A percentile compares a stretch with the other conserved stretches of the same genome.
Conservation (phyloP, 2,113 vertebrate genomes). For the Menura novaehollandiae region DNA sequence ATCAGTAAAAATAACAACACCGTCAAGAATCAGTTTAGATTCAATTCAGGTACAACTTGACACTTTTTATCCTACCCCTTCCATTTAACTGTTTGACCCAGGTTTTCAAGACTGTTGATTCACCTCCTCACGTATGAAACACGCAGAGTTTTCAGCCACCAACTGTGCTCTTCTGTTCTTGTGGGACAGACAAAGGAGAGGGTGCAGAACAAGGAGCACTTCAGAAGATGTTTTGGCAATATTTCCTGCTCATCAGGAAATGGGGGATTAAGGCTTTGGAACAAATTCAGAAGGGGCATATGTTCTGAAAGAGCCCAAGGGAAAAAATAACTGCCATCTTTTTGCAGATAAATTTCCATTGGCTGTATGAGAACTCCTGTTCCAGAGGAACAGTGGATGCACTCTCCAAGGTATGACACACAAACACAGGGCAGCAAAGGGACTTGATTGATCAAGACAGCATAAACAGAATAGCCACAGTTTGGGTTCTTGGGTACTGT, state of each 20-base stretch:
- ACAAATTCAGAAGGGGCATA: neutral
- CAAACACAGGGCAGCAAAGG: neutral
- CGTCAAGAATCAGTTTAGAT: neutral
- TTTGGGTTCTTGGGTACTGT: neutral
- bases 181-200: neutral
- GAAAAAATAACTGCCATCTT: neutral
- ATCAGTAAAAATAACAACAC: neutral
- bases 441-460: neutral
- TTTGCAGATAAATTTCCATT: neutral
- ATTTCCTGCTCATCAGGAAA: conserved; percentile 29
- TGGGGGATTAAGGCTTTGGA: conserved; percentile 19
- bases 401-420: neutral
- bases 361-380: neutral
- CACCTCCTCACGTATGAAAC: neutral
- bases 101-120: neutral
- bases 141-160: neutral
- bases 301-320: neutral
- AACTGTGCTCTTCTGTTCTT: neutral
- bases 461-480: neutral
- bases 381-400: neutral
- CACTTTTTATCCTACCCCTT: neutral
- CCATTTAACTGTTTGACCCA: neutral
- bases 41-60: neutral
- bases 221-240: conserved; percentile 7
- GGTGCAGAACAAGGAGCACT: neutral